Conservation (phyloP, 1,140 invertebrate genomes). For the Neodiprion pinetum region DNA sequence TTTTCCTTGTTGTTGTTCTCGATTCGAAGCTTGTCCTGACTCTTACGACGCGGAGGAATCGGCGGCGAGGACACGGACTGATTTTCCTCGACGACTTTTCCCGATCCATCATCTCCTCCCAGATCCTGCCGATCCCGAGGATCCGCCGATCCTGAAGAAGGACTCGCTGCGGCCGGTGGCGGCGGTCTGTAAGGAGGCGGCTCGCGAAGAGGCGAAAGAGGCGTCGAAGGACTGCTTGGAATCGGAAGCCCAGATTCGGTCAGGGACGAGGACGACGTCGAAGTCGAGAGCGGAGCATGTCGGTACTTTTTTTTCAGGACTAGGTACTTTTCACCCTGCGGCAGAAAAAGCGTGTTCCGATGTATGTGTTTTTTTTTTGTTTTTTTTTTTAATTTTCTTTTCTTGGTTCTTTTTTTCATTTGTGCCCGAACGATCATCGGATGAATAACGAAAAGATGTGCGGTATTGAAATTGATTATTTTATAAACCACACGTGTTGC, state of each 20-base stretch:
- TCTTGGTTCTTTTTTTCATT: no score
- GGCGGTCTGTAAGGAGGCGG: constrained; percentile 74
- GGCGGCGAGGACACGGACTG: constrained; percentile 55
- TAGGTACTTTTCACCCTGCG: constrained; percentile 80
- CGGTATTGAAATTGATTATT: background rate
- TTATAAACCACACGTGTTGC: background rate
- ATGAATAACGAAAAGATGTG: no score
- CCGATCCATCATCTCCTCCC: constrained; percentile 31
- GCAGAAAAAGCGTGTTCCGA: constrained; percentile 29
- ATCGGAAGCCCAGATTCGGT: constrained; percentile 21
- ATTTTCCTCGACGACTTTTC: constrained; percentile 25
- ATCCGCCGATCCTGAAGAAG: constrained; percentile 23
- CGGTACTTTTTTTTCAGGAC: constrained; percentile 81
- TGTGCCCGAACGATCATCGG: no score
- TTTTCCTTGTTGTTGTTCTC: constrained; percentile 61
- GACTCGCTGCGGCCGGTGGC: constrained; percentile 63
- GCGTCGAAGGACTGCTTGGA: constrained; percentile 38
- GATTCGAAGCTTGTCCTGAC: constrained; percentile 61
- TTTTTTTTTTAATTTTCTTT: no score
- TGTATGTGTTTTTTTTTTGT: no score
- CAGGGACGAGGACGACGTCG: constrained; percentile 30
- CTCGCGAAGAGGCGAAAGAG: constrained; percentile 55
- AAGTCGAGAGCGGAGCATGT: constrained; percentile 49
- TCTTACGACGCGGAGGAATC: constrained; percentile 65
- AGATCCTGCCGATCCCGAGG: constrained; percentile 4